Evolutionary conservation across 2,113 vertebrate species (phyloP).

Genomic region (Picathartes gymnocephalus): DNA sequence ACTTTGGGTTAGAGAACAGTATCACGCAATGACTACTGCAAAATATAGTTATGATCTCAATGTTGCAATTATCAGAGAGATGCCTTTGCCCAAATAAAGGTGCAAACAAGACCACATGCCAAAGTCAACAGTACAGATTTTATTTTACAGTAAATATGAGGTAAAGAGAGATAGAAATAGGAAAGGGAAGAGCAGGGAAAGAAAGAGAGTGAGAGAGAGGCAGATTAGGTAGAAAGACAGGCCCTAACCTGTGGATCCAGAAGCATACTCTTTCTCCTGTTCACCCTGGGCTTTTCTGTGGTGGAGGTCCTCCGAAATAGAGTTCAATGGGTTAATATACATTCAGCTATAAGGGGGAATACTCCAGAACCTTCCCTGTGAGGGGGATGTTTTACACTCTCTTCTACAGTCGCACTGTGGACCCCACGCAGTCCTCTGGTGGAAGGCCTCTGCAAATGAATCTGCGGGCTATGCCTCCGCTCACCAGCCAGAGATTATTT

Average conservation of each 20-base stretch:
- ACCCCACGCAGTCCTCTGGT: background rate
- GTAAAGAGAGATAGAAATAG: background rate
- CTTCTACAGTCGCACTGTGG: background rate
- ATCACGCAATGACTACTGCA: fast-evolving
- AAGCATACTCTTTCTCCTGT: background rate
- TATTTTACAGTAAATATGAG: background rate
- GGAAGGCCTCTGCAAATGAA: background rate
- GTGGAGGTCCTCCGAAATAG: too few relatives aligned
- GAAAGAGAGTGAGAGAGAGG: background rate
- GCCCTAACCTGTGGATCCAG: background rate
- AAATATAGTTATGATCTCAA: background rate
- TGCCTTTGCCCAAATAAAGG: background rate
- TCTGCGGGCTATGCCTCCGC: background rate
- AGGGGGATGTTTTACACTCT: background rate
- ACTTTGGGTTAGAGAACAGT: background rate
- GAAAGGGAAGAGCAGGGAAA: background rate
- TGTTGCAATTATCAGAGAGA: background rate
- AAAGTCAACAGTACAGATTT: background rate
- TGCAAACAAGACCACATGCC: background rate
- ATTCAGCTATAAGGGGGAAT: background rate
- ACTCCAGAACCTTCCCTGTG: background rate
- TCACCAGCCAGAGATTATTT: background rate
- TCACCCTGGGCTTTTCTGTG: background rate
- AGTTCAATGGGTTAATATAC: background rate
- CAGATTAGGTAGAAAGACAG: background rate